A percentile compares a stretch with the other conserved stretches of the same genome.
Evolutionary conservation across 1,140 invertebrate genomes (phyloP).

Genomic region (Spodoptera litura): DNA sequence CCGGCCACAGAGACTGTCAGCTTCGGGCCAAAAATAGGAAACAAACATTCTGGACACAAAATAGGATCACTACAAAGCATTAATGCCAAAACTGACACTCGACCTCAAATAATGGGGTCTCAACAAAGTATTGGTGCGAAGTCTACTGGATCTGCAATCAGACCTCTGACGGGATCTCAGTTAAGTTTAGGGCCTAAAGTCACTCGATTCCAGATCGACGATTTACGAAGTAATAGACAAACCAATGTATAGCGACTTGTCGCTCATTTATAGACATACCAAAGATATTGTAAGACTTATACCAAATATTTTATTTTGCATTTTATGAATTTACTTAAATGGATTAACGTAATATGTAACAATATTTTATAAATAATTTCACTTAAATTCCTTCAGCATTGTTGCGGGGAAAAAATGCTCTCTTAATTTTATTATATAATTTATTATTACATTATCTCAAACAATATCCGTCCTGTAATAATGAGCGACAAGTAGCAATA

Average conservation of each 20-base stretch:
- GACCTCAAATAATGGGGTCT: slow-evolving; percentile 13
- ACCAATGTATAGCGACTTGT: slow-evolving; percentile 67
- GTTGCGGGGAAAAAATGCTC: not conserved
- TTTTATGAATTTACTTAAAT: slow-evolving; percentile 4
- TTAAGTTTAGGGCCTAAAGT: slow-evolving; percentile 52
- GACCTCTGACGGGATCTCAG: slow-evolving; percentile 30
- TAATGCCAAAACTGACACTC: slow-evolving; percentile 15
- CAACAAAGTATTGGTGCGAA: slow-evolving; percentile 48
- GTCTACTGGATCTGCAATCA: slow-evolving; percentile 60
- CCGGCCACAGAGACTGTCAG: slow-evolving; percentile 32
- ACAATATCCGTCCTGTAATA: slow-evolving; percentile 75
- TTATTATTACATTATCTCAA: slow-evolving; percentile 41
- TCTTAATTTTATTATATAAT: slow-evolving; percentile 31
- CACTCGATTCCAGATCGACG: slow-evolving; percentile 57
- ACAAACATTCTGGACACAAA: slow-evolving; percentile 9
- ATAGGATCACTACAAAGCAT: slow-evolving; percentile 35
- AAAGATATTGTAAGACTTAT: slow-evolving; percentile 64
- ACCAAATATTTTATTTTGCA: slow-evolving; percentile 51
- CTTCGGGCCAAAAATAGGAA: slow-evolving; percentile 35
- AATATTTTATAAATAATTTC: not conserved
- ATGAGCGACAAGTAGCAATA: slow-evolving; percentile 66
- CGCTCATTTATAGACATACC: slow-evolving; percentile 71
- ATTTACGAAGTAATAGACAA: slow-evolving; percentile 51
- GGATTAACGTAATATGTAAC: not conserved
- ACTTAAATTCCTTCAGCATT: no score